Base-by-base conservation (phyloP, 2,888 invertebrate genomes). In the Diaphora mendica region DNA sequence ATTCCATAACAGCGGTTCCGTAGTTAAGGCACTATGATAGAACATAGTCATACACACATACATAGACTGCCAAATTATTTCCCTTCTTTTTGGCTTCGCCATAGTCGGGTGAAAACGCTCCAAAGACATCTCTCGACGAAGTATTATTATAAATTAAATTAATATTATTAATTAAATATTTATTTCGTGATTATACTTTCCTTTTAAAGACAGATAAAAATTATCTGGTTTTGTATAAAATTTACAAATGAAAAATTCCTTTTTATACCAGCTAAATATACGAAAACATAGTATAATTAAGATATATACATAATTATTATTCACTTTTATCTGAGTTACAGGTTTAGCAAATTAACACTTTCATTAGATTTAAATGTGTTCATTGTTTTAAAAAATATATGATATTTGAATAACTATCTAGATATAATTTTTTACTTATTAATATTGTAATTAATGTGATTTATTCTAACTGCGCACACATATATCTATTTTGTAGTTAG, bases 301-400 rank as follows among this genome's bases (percentile, higher is more conserved):
- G 35, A 55, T 20, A 65, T 71, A n/a, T 55, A 65, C 64, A 30
- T 55, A 62, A 33, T 44, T 59, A 65, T 71, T 48, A 33, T 51
- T 55, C 55, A 65, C 55, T 73, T 64, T 26, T 70, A 70, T 70
- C 59, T 62, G 26, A 59, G 59, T 48, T 65, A 15, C 64, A 26
- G 65, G 35, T 71, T 71, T 26, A n/a, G 39, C 69, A 23, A 73
- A 66, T 70, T 39, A 26, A 59, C 39, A n/a, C 65, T 62, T 70
- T 64, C 62, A 30, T 62, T 42, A 20, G 13, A 59, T 11, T 64
- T 35, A 13, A 23, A 42, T 59, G 42, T n/a, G 33, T 33, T 71
- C 51, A 71, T 71, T 51, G 64, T 71, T 71, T 23, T 23, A 3
- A 51, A 23, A 9, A 55, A n/a, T 55, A 55, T 55, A n/a, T 55